Evolutionary conservation across 2,797 vertebrate genomes (phyloP), one percentile per base, ranked within the genome.

Genomic region (Garrulus glandarius): DNA sequence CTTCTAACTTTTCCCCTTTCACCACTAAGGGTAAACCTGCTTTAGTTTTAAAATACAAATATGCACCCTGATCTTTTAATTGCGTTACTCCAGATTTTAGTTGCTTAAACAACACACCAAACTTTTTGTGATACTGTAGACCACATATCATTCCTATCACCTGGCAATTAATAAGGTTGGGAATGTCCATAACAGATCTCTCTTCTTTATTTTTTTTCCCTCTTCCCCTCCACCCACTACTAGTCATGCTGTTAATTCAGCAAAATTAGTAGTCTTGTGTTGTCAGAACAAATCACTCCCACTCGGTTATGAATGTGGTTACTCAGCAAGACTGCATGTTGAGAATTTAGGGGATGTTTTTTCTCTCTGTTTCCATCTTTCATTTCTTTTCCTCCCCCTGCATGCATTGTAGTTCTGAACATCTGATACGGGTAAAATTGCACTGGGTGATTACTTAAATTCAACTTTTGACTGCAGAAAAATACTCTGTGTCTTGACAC

Each of bases 251-350:
- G 94, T 94, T 96, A 96, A 95, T 96, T 96, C 95, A 97, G 94
- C 93, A 96, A 96, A 91, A 95, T 97, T 93, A 96, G 92, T 92
- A 92, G 67, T 74, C 87, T 65, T 76, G 86, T 92, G 91, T 93
- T 95, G 93, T 97, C 95, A 96, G 95, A 95, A 87, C 94, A 96
- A 95, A 95, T 97, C 95, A 92, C 94, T 95, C 93, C 92, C 91
- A 93, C 95, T 93, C 27, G 0, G 79, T 91, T 93, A 93, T 84
- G 95, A 97, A 96, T 95, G 93, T 92, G 77, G 96, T 96, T 95
- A 94, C 89, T 97, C 97, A 96, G 95, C 95, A 94, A 92, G 82
- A 83, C 87, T 91, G 83, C 37, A 53, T 37, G 64, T 84, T 89
- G 84, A 92, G 72, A 94, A 88, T 93, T 93, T 86, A 68, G 46